Conservation (phyloP, 2,113 vertebrate genomes). For the Pelecanoides urinatrix region DNA sequence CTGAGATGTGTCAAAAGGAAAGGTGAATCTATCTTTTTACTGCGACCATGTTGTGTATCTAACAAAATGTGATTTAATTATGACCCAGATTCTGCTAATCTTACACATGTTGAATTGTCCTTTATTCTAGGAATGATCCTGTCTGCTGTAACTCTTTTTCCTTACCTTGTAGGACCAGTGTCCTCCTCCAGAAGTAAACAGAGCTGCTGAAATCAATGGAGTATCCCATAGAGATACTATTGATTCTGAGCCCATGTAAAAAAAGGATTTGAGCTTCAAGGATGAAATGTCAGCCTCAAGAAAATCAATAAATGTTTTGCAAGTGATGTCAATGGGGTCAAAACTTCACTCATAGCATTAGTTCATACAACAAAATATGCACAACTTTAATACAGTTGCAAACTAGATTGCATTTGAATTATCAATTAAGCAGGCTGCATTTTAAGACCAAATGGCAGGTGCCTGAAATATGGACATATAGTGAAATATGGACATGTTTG, state of each 20-base stretch:
- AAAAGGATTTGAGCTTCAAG: background rate
- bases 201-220: background rate
- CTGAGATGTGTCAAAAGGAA: background rate
- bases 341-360: background rate
- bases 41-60: background rate
- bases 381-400: background rate
- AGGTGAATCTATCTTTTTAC: background rate
- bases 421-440: background rate
- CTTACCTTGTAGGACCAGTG: background rate
- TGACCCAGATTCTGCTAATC: background rate
- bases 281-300: background rate
- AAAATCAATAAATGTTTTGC: conserved; percentile 1
- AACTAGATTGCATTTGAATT: background rate
- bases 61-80: background rate
- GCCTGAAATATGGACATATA: background rate
- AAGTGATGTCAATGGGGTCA: background rate
- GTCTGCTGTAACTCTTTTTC: background rate
- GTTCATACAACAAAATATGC: background rate
- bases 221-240: background rate
- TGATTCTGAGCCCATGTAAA: background rate
- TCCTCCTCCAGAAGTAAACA: background rate
- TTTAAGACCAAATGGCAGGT: background rate
- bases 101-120: background rate
- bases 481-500: background rate
- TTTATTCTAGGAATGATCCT: background rate